Evolutionary conservation across 2,113 vertebrate species (phyloP).

Genomic region (Lophochroa leadbeateri): DNA sequence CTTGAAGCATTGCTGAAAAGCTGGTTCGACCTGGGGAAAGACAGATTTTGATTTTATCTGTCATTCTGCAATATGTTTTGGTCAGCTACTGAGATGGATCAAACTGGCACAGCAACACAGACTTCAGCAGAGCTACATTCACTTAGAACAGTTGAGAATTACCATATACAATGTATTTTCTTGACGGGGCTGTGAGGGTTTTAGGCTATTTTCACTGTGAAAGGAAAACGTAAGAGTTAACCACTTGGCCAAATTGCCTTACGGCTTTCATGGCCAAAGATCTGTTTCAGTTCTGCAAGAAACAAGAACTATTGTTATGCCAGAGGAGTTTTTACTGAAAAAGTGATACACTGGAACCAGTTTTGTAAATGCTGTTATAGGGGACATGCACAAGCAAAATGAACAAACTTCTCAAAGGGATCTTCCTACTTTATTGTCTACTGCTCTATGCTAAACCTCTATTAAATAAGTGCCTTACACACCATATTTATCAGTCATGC

Average conservation of each 20-base stretch:
- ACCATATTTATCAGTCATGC: background rate
- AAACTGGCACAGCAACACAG: background rate
- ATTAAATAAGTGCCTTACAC: background rate
- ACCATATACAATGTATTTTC: background rate
- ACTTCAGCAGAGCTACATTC: background rate
- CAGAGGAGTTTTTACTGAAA: background rate
- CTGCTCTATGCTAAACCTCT: background rate
- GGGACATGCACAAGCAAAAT: background rate
- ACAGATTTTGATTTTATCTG: background rate
- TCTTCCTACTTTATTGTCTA: background rate
- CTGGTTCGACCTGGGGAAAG: background rate
- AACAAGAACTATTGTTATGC: background rate
- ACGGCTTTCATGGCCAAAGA: background rate
- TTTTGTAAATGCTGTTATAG: background rate
- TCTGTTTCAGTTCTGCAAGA: background rate
- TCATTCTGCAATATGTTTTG: background rate
- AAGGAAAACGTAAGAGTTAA: background rate
- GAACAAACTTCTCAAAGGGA: background rate
- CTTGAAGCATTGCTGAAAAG: background rate
- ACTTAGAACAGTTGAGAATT: background rate
- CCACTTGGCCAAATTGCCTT: background rate
- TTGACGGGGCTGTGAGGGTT: background rate
- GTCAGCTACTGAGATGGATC: constrained; percentile 6
- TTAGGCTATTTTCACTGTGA: background rate
- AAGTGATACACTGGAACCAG: background rate